Percentiles rank a stretch among this genome's conserved stretches.
These are phyloP conservation scores for Poeciliopsis occidentalis DNA, from an alignment of 2,113 vertebrate genomes.

Conservation along the genomic window DNA sequence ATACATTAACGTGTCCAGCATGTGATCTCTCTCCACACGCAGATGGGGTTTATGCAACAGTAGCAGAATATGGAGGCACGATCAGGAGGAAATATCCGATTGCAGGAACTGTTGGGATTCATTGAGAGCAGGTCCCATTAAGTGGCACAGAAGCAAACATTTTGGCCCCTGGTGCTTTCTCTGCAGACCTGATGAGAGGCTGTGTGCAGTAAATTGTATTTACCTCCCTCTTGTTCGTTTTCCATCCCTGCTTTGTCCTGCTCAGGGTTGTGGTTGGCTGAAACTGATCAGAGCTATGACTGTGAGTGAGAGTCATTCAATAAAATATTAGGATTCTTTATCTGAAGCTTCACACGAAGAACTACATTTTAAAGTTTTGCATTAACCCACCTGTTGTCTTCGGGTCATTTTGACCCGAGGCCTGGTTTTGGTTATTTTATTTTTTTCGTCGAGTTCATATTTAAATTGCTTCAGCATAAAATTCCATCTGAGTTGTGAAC, in stretches of 20 bases:
- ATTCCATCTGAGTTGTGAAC: too few relatives aligned
- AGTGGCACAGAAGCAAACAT: background rate
- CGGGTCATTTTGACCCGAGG: too few relatives aligned
- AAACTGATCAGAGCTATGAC: background rate
- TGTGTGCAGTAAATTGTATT: background rate
- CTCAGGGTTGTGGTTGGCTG: too few relatives aligned
- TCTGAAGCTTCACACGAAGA: background rate
- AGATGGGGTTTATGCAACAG: slow-evolving; percentile 36
- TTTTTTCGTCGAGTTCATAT: too few relatives aligned
- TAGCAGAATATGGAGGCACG: slow-evolving; percentile 10
- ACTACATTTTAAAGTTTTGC: background rate
- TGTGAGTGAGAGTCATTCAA: background rate
- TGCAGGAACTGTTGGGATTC: background rate
- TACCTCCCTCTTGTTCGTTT: background rate
- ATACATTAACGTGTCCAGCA: slow-evolving; percentile 57
- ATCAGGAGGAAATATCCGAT: background rate
- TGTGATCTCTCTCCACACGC: slow-evolving; percentile 26
- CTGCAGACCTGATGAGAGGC: background rate
- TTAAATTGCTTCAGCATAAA: too few relatives aligned
- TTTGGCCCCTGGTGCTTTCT: background rate
- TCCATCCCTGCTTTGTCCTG: background rate
- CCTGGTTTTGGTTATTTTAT: too few relatives aligned
- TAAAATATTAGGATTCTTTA: background rate
- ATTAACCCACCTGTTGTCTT: too few relatives aligned
- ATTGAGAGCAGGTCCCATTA: background rate